Evolutionary conservation across 2,113 vertebrate genomes (phyloP).

Genomic region (Pomatostomus ruficeps): DNA sequence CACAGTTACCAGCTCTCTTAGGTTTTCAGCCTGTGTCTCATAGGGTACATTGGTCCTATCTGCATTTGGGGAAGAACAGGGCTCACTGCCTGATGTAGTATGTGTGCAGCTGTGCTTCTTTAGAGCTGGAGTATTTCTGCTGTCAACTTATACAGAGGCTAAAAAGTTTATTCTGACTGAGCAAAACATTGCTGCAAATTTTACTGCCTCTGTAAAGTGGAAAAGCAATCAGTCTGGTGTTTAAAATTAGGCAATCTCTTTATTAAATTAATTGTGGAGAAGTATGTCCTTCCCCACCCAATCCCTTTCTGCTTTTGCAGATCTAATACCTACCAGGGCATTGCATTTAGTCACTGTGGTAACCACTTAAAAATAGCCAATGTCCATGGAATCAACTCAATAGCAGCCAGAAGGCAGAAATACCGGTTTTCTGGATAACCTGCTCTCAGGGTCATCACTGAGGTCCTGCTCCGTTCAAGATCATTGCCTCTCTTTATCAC

Average conservation of each 20-base stretch:
- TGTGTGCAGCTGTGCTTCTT: background rate
- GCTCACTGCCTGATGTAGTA: background rate
- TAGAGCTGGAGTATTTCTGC: background rate
- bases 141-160: background rate
- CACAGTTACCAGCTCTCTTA: background rate
- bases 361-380: background rate
- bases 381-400: background rate
- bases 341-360: background rate
- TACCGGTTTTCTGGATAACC: background rate
- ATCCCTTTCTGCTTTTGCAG: background rate
- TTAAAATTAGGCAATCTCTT: background rate
- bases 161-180: background rate
- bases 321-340: background rate
- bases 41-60: background rate
- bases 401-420: background rate
- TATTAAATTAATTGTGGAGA: background rate
- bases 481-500: fast-evolving
- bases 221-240: background rate
- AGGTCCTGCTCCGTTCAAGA: background rate
- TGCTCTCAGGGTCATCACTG: background rate
- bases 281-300: background rate
- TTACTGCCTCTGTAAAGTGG: background rate
- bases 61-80: background rate
- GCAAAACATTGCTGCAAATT: background rate
- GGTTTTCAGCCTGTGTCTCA: background rate